Conservation (phyloP, 1,140 invertebrate genomes). For the Reticulitermes speratus region DNA sequence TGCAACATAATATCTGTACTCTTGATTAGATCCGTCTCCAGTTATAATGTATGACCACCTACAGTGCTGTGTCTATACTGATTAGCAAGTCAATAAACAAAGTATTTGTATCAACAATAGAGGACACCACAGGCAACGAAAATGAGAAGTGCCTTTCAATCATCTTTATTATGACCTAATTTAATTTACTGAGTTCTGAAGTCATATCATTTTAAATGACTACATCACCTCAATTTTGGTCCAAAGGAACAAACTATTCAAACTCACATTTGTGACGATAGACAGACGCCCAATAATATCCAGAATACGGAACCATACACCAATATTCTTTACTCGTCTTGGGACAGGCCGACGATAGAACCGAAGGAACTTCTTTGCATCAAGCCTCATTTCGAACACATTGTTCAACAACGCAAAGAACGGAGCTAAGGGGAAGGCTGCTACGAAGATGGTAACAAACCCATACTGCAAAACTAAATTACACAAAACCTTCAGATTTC, state of each 20-base stretch:
- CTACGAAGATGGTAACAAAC: constrained; percentile 88
- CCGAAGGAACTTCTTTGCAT: constrained; percentile 82
- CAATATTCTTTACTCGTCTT: constrained; percentile 81
- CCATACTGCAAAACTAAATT: constrained; percentile 82
- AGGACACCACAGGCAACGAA: no score
- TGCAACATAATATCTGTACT: no score
- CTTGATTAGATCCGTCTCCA: no score
- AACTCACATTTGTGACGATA: constrained; percentile 90
- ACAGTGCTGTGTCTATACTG: no score
- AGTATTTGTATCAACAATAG: no score
- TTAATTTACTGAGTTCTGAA: no score
- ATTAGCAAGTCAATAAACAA: no score
- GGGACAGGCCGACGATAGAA: constrained; percentile 83
- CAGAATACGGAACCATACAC: constrained; percentile 89
- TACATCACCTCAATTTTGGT: no score
- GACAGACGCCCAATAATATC: constrained; percentile 87
- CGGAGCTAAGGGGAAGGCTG: constrained; percentile 85
- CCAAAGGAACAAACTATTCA: background rate
- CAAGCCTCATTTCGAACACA: constrained; percentile 83
- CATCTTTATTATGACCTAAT: no score
- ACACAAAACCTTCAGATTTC: constrained; percentile 27
- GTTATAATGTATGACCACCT: no score
- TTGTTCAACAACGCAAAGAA: constrained; percentile 88
- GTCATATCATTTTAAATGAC: no score
- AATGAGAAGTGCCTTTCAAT: no score